Evolutionary conservation across 2,888 invertebrate genomes (phyloP).

Genomic region (Drosophila eohydei): DNA sequence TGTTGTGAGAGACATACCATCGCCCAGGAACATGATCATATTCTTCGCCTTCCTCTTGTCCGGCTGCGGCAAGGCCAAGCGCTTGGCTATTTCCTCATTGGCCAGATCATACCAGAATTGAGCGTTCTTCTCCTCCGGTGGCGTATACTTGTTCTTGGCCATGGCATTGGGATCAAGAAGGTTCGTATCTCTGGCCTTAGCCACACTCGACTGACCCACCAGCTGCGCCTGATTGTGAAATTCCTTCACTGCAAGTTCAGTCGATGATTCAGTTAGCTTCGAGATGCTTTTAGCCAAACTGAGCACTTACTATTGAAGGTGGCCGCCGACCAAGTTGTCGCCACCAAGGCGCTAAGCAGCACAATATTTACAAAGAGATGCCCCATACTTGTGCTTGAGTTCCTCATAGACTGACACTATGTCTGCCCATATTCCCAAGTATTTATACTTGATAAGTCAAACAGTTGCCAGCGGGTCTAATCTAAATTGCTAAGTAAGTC

Average conservation of each 20-base stretch:
- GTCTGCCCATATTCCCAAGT: background rate
- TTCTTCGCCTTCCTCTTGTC: constrained; percentile 75
- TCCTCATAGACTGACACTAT: constrained; percentile 25
- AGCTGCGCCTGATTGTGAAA: constrained; percentile 56
- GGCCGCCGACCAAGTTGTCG: constrained; percentile 26
- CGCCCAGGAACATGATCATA: constrained; percentile 83
- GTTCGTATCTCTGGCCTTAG: background rate
- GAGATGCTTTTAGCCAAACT: background rate
- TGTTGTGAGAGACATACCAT: constrained; percentile 90
- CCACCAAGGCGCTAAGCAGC: constrained; percentile 24
- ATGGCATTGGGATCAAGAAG: constrained; percentile 58
- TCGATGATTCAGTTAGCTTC: too few relatives aligned
- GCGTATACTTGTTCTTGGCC: constrained; percentile 57
- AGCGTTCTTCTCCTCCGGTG: constrained; percentile 63
- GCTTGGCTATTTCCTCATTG: constrained; percentile 53
- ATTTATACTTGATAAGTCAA: constrained; percentile 35
- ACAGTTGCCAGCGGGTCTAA: constrained; percentile 18
- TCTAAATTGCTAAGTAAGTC: constrained; percentile 31
- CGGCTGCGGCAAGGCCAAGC: constrained; percentile 52
- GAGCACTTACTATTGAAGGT: constrained; percentile 33
- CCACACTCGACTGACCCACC: constrained; percentile 28
- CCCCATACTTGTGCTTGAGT: constrained; percentile 27
- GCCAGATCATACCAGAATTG: constrained; percentile 72
- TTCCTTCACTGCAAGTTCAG: constrained; percentile 28
- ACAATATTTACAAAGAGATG: constrained; percentile 11